Evolutionary conservation across 2,888 invertebrate genomes (phyloP), one percentile per base, ranked within the genome.

Genomic region (Homarus gammarus): DNA sequence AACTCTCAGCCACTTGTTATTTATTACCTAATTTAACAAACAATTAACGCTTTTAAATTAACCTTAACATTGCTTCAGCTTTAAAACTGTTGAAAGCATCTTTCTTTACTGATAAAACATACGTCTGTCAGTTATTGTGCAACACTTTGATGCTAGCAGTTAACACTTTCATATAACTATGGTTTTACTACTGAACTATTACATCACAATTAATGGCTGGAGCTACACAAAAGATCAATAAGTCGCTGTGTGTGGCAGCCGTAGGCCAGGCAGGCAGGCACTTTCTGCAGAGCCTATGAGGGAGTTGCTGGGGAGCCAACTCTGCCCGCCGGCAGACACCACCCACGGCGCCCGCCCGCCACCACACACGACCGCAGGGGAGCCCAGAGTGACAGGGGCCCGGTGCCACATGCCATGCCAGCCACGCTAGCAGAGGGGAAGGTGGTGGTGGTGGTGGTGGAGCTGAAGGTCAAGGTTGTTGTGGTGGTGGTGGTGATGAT

Each of bases 341-440:
- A 83, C 83, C 40, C 40, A 77, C 77, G 49, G 73, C 44, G 70
- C n/a, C n/a, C n/a, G n/a, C 64, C 49, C 38, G 70, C 81, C 87
- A 82, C 73, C 82, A 87, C 87, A 64, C 82, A 33, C 44, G 81
- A 81, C 82, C 61, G 77, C 75, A 84, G 86, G 86, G 78, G 86
- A 87, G 86, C 78, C 86, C 86, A 79, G 56, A 86, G 78, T 79
- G 86, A 87, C 86, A 79, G 70, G 86, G 56, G 86, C 86, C 79
- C 86, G 33, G 86, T 78, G 78, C 68, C 78, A 27, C 79, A 56
- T 38, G 79, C 72, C 84, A 27, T 73, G 73, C 84, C 72, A 72
- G 75, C 87, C 87, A 78, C 84, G 56, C 83, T 78, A 84, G 84
- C 88, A 89, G 77, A 89, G 88, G 84, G 88, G 77, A 70, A 77